A percentile compares a stretch with the other conserved stretches of the same genome.
phyloP scores from a whole-genome alignment of 2,797 vertebrate genomes.

The Onychomys torridus region DNA sequence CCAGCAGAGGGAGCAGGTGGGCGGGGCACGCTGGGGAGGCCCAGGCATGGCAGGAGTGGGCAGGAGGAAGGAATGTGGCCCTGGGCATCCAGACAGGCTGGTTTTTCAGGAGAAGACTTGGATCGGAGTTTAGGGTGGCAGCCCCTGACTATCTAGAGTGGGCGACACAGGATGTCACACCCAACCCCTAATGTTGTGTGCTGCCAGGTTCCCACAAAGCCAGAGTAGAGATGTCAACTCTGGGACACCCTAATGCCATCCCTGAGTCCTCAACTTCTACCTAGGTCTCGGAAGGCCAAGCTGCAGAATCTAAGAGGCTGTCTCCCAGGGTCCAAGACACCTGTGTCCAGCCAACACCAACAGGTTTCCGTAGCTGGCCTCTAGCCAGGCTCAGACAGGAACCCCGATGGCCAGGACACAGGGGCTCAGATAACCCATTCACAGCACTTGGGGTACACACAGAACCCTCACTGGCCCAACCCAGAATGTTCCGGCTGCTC shows the following conservation, averaged over 20 bases:
- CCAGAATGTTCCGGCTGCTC: not conserved
- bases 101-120: not conserved
- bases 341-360: not conserved
- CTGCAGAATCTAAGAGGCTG: not conserved
- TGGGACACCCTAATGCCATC: not conserved
- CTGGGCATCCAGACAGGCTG: constrained; percentile 30
- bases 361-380: not conserved
- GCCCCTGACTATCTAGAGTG: not conserved
- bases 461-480: not conserved
- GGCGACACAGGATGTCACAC: not conserved
- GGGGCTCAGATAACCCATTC: not conserved
- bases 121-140: not conserved
- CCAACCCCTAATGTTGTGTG: not conserved
- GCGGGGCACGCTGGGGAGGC: not conserved
- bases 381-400: not conserved
- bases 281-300: not conserved
- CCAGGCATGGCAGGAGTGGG: not conserved
- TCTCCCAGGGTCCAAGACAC: not conserved
- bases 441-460: not conserved
- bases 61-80: not conserved
- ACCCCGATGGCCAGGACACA: not conserved
- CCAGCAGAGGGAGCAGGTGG: not conserved
- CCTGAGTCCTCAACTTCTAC: not conserved
- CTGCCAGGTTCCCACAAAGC: not conserved
- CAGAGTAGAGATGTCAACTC: not conserved